Evolutionary conservation across 2,888 invertebrate genomes (phyloP).

Genomic region (Drosophila neonasuta): DNA sequence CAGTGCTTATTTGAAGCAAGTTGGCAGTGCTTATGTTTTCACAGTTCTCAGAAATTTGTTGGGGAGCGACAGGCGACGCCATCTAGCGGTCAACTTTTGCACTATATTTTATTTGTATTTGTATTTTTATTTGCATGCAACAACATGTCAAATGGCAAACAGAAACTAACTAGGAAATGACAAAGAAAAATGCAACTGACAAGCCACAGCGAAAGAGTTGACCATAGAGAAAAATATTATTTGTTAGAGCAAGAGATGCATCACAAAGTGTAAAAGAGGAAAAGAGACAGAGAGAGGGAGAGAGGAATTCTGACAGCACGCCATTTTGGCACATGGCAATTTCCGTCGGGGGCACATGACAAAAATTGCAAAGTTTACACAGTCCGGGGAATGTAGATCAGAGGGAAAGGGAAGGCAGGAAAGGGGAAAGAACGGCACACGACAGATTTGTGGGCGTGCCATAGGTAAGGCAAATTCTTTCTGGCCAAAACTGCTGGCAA

Average conservation of each 20-base stretch:
- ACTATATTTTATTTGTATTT: background rate
- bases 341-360: slow-evolving; percentile 69
- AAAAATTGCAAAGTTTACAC: slow-evolving; percentile 50
- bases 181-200: slow-evolving; percentile 42
- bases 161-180: slow-evolving; percentile 49
- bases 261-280: background rate
- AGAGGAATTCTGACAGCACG: slow-evolving; percentile 39
- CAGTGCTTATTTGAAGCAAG: slow-evolving; percentile 8
- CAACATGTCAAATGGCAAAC: slow-evolving; percentile 55
- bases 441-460: slow-evolving; percentile 15
- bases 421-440: slow-evolving; percentile 1
- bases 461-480: slow-evolving; percentile 55
- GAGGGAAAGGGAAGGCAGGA: background rate
- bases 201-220: slow-evolving; percentile 6
- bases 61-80: slow-evolving; percentile 26
- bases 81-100: slow-evolving; percentile 52
- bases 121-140: slow-evolving; percentile 62
- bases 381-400: background rate
- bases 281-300: background rate
- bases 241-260: background rate
- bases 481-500: slow-evolving; percentile 45
- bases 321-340: slow-evolving; percentile 72
- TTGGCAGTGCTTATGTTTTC: slow-evolving; percentile 6
- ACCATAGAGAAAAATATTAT: slow-evolving; percentile 10
- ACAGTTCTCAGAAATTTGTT: slow-evolving; percentile 4